phyloP scores from a whole-genome alignment of 2,113 vertebrate genomes.

The Pongo pygmaeus region DNA sequence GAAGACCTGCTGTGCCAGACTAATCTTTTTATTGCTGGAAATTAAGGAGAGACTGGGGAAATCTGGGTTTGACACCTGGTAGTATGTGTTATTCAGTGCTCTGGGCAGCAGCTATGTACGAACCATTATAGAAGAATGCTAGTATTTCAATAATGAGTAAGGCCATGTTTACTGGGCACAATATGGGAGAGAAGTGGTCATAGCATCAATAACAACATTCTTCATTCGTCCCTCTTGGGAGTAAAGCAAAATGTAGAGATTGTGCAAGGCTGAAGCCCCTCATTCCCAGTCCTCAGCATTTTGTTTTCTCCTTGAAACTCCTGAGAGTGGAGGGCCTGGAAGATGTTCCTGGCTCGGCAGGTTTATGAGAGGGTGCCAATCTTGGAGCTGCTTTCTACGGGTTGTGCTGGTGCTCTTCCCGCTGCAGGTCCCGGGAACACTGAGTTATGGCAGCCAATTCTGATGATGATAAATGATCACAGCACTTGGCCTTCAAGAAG shows the following conservation, averaged over 20 bases:
- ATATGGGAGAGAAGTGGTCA: background rate
- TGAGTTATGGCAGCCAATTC: background rate
- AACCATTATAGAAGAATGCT: background rate
- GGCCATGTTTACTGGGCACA: background rate
- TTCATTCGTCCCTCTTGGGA: background rate
- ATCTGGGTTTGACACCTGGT: background rate
- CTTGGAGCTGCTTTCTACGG: background rate
- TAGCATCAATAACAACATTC: background rate
- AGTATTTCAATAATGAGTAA: background rate
- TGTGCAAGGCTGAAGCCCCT: background rate
- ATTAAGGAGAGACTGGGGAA: background rate
- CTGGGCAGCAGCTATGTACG: background rate
- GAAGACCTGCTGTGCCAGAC: background rate
- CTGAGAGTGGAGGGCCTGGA: background rate
- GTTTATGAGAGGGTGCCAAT: background rate
- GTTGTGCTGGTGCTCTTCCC: rapidly evolving
- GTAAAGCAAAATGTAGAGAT: background rate
- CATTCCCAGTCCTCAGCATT: background rate
- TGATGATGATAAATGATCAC: slow-evolving; percentile 13
- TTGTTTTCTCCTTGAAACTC: background rate
- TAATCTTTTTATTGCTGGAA: background rate
- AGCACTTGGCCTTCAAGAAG: background rate
- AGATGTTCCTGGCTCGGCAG: background rate
- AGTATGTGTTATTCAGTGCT: background rate
- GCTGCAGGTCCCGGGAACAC: background rate